Base-by-base conservation (phyloP, 1,140 invertebrate genomes). In the Gonioctena quinquepunctata region DNA sequence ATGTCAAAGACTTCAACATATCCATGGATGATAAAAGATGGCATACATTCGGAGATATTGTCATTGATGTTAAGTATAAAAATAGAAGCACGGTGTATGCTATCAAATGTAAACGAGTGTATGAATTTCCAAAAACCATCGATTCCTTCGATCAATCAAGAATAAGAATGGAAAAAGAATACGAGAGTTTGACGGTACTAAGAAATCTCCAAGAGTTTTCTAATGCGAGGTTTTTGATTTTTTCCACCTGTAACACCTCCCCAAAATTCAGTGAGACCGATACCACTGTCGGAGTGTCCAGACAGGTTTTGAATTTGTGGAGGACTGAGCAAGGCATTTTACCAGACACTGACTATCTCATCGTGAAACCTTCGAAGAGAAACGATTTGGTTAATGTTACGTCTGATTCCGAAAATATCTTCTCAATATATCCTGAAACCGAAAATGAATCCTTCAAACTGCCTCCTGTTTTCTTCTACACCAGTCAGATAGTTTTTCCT, bases 11-110 rank as follows among this genome's bases (percentile, higher is more conserved):
- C 23, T 56, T 66, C 18, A 52, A 26, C 7, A 52, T 66, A 54
- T 66, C 63, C 11, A 48, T 27, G 6, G 28, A 66, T 48, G 49
- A 66, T 28, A 66, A 18, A 54, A 54, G 50, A 26, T 66, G 63
- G 63, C 48, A 52, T 3, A 18, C 50, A 3, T 66, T 28, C 23
- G 63, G 63, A 54, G 63, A 66, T 11, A 28, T 66, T 8, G 49
- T 66, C 3, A 8, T 66, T 6, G 11, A 25, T 26, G 7, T 54
- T 11, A 66, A 54, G 16, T 13, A 54, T 18, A 66, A 66, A 54
- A 16, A 28, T 4, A 66, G 54, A 54, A 27, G 6, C 11, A 19
- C 33, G 4, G 2, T 19, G 8, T 54, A 54, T 54, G 63, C 48
- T 19, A 66, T 66, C 13, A 52, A 49, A 26, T 66, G 63, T 23